Evolutionary conservation across 2,797 vertebrate species (phyloP), one percentile per base, ranked within the genome.

Genomic region (Phoxinus dragarum): DNA sequence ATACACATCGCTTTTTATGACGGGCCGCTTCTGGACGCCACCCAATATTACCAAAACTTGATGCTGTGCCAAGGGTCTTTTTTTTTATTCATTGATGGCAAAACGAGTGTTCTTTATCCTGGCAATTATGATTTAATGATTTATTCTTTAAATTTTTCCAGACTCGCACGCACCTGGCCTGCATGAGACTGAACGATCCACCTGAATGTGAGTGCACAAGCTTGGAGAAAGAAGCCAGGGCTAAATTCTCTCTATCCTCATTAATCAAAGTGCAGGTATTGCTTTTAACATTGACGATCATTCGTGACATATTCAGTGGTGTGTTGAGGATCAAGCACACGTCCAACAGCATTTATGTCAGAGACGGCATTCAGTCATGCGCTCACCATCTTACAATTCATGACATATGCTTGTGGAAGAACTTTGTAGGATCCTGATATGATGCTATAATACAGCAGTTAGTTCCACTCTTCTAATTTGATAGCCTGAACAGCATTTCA

Each of bases 121-220:
- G 89, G 92, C 91, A 93, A 95, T 94, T 94, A 94, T 93, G 89
- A 91, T 93, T 94, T 93, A 93, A 94, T 91, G 90, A 94, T 94
- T 94, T 93, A 95, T 91, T 92, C 90, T 89, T 91, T 95, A 91
- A 79, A 92, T 92, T 91, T 88, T 93, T 94, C 93, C 92, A 94
- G 91, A 88, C 92, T 94, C 86, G 92, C 93, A 95, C 90, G 91
- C 94, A 94, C 94, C 92, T 95, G 90, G 91, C 91, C 92, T 85
- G 79, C 83, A 85, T 85, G 88, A 87, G 71, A 67, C 87, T 88
- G 85, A 4, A 73, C 81, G 84, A 88, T 89, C 80, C 85, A 89
- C 87, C 86, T 84, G 64, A 80, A 85, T 80, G 38, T 44, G 47
- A 82, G 66, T 34, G 66, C 84, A 74, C 36, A 75, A 85, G 49